phyloP scores from a whole-genome alignment of 2,113 vertebrate species.

The Agapornis roseicollis region DNA sequence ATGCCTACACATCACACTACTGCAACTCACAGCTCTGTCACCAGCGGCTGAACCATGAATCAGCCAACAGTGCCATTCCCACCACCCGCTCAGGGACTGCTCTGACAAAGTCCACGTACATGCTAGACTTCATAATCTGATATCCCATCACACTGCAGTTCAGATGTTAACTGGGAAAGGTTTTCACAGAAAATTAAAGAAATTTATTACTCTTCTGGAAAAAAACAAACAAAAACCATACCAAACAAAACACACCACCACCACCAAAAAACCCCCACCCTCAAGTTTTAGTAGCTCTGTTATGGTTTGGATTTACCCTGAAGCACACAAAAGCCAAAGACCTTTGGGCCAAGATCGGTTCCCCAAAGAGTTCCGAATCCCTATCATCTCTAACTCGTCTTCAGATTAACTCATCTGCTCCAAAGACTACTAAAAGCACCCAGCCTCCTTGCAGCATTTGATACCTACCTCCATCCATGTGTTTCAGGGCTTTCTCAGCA shows the following conservation, averaged over 20 bases:
- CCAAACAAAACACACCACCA: not conserved
- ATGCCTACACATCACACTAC: not conserved
- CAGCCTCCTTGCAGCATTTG: not conserved
- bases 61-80: not conserved
- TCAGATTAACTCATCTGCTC: not conserved
- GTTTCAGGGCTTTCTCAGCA: constrained; percentile 93
- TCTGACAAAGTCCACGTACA: not conserved
- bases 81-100: not conserved
- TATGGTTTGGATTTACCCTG: not conserved
- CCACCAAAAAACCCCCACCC: no score
- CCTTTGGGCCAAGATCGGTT: not conserved
- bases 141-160: not conserved
- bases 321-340: not conserved
- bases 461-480: constrained; percentile 94
- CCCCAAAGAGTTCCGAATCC: not conserved
- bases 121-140: not conserved
- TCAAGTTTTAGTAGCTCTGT: not conserved
- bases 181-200: not conserved
- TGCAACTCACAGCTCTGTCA: not conserved
- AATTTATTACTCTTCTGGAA: not conserved
- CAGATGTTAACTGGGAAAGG: not conserved
- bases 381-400: not conserved
- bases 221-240: not conserved
- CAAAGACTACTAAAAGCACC: not conserved
- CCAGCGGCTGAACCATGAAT: not conserved